Conservation (phyloP, 2,888 invertebrate species). For the Cataglyphis altisquamis region DNA sequence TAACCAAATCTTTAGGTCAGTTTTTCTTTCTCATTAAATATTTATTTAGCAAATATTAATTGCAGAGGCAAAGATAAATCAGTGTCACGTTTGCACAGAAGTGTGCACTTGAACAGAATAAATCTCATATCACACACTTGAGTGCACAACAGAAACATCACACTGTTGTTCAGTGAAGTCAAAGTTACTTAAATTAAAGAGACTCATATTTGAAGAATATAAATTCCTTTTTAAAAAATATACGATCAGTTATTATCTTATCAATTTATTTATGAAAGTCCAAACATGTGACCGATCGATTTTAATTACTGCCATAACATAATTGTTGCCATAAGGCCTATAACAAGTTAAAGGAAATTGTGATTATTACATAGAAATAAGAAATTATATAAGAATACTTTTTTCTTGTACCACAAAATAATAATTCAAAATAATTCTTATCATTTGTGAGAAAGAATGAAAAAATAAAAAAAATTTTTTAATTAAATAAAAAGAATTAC, state of each 20-base stretch:
- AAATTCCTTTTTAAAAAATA: constrained; percentile 11
- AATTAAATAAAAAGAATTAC: neutral
- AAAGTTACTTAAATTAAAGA: neutral
- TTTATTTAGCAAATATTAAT: constrained; percentile 15
- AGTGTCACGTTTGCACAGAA: constrained; percentile 4
- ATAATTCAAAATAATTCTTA: neutral
- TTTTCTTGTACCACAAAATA: neutral
- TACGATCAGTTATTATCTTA: constrained; percentile 3
- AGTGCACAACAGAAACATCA: neutral
- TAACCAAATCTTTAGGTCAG: neutral
- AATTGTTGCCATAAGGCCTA: neutral
- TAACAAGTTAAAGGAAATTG: neutral
- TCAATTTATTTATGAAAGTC: neutral
- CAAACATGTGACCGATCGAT: constrained; percentile 13
- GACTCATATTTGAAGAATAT: neutral
- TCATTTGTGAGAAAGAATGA: too few species aligned
- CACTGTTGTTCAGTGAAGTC: neutral
- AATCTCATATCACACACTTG: neutral
- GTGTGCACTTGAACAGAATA: neutral
- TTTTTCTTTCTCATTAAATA: constrained; percentile 4
- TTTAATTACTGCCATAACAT: neutral
- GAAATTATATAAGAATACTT: neutral
- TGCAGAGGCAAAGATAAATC: constrained; percentile 8
- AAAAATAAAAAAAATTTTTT: too few species aligned
- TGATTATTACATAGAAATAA: constrained; percentile 7